Base-by-base conservation (phyloP, 2,797 vertebrate genomes). In the Sparidentex hasta region DNA sequence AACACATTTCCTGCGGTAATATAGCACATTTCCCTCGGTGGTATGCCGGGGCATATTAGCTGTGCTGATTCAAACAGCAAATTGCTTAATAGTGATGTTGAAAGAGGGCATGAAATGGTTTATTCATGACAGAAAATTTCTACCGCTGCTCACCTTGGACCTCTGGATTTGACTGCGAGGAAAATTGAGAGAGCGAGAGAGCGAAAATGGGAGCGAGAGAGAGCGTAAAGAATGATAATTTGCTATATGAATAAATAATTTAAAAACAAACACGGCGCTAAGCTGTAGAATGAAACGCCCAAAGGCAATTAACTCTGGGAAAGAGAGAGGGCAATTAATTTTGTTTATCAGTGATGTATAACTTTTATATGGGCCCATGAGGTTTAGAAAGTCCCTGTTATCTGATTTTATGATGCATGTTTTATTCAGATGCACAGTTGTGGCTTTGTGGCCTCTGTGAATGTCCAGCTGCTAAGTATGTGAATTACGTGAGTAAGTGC, bases 261-360 rank as follows among this genome's bases (percentile, higher is more conserved):
- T 68, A 61, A 80, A 87, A 88, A 76, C 61, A 88, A 84, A 85
- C 72, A 61, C 0, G 7, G 46, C 48, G 50, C 72, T 65, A 59
- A 76, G 80, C 75, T 81, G 83, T 74, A 67, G 68, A 70, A 74
- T 78, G 54, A 82, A 77, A 84, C 29, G 38, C 78, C 75, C 78
- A 73, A 72, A 90, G 85, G 81, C 90, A 87, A 90, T 90, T 89
- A 89, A 91, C 71, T 85, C 13, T 1, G 38, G 72, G 71, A 86
- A 79, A 82, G 71, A 57, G 82, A 87, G 78, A 86, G 80, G 70
- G 80, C 80, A 86, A 90, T 94, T 90, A 72, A 87, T 84, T 88
- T 67, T 83, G 84, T 89, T 92, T 91, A 87, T 90, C 71, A 52
- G 73, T 63, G 82, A 92, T 90, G 70, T 87, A 87, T 71, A 87